phyloP scores from a whole-genome alignment of 2,888 invertebrate species.

The Anorthoa munda region DNA sequence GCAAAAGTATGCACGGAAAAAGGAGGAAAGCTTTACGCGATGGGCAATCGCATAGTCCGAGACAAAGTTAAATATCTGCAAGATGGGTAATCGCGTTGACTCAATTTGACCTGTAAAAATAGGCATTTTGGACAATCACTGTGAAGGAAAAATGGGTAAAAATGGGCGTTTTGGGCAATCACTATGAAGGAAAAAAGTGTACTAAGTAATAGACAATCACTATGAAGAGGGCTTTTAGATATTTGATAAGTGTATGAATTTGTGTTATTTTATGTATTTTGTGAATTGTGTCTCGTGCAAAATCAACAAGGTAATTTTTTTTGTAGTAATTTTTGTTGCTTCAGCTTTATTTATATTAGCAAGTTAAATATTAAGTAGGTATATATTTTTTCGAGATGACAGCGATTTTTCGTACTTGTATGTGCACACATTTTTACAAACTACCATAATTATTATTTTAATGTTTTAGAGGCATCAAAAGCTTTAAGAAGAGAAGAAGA shows the following conservation, averaged over 20 bases:
- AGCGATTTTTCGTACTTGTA: no score
- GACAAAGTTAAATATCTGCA: neutral
- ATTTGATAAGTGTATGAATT: neutral
- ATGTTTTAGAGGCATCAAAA: slow-evolving; percentile 2
- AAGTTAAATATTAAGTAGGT: neutral
- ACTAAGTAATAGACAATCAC: no score
- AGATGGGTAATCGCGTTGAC: no score
- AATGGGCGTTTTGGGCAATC: no score
- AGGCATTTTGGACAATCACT: neutral
- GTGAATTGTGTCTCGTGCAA: slow-evolving; percentile 10
- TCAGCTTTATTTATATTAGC: slow-evolving; percentile 1
- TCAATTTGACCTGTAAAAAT: neutral
- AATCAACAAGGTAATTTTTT: neutral
- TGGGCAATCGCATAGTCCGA: neutral
- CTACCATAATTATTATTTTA: no score
- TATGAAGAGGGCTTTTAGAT: no score
- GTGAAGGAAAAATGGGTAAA: no score
- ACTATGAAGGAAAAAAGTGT: no score
- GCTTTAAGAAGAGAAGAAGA: neutral
- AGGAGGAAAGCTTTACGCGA: no score
- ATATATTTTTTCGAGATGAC: no score
- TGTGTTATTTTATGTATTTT: neutral
- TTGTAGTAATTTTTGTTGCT: slow-evolving; percentile 2
- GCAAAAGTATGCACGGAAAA: no score
- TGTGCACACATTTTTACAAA: no score